Base-by-base conservation (phyloP, 1,140 invertebrate species). In the Cydia fagiglandana region DNA sequence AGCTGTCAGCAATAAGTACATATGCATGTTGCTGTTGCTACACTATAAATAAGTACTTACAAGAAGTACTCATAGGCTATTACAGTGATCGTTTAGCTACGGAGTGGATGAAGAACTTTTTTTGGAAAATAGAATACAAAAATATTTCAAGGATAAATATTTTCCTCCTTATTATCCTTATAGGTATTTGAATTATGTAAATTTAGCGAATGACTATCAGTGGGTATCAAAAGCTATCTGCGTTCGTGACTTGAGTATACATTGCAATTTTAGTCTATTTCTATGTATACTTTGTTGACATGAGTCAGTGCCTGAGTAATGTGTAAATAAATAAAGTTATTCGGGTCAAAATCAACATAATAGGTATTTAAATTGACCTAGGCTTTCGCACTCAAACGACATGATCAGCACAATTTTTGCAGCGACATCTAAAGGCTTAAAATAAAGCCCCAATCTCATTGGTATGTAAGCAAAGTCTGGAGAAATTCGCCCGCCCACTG, bases 381-480 rank as follows among this genome's bases (percentile, higher is more conserved):
- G 7, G 56, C 56, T 61, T 17, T 61, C 56, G 56, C 56, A 61
- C 56, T 61, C n/a, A 61, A 61, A 61, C 20, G 56, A 61, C 56
- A 10, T 24, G 56, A 61, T 61, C 56, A 61, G 24, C 56, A 24
- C 20, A 61, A 24, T 61, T 24, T 17, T 61, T 61, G 56, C 17
- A 4, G 17, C 2, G 56, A 61, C 20, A 17, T 53, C 50, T 9
- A 4, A 61, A n/a, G 56, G 7, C 6, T 61, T 41, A 9, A 20
- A 6, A 24, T 61, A 12, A 61, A 61, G 20, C 4, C 56, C 6
- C 50, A n/a, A 20, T 12, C 56, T 61, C 56, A 61, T 61, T 61
- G 56, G 56, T 61, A 61, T 61, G 56, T 24, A 61, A 24, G 56
- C 56, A 68, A 68, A 68, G 64, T n/a, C 64, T n/a, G 34, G 66